Percentiles rank a stretch among this genome's conserved stretches.
phyloP scores from a whole-genome alignment of 2,113 vertebrate genomes.

The Ploceus nigricollis region DNA sequence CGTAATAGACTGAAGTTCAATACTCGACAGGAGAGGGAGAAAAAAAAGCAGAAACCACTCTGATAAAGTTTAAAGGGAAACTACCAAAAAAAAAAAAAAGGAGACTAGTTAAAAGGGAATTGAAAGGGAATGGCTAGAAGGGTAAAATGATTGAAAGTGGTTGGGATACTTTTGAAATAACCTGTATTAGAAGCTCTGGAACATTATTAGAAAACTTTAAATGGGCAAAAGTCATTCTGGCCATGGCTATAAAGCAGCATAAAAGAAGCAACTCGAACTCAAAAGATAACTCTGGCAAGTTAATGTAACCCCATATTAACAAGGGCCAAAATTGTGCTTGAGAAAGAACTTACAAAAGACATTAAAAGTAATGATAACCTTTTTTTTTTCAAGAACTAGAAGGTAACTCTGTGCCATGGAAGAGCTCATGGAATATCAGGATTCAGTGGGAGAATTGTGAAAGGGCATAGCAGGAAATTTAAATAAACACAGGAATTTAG shows the following conservation, averaged over 20 bases:
- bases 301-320: background rate
- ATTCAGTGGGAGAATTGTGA: background rate
- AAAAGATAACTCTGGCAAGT: background rate
- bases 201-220: background rate
- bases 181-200: background rate
- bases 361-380: background rate
- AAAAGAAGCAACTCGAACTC: background rate
- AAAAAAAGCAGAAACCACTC: background rate
- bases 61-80: conserved; percentile 17
- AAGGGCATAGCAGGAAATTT: conserved; percentile 2
- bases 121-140: background rate
- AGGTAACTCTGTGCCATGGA: background rate
- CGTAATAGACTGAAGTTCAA: background rate
- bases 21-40: background rate
- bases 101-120: conserved; percentile 3
- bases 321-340: background rate
- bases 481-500: conserved; percentile 21
- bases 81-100: background rate
- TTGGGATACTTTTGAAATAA: conserved; percentile 7
- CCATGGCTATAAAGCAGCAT: background rate
- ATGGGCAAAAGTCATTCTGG: conserved; percentile 4
- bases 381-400: background rate
- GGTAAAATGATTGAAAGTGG: background rate
- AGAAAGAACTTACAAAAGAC: background rate
- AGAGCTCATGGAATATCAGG: background rate